phyloP scores from a whole-genome alignment of 2,888 invertebrate species.

The Drosophila mimica region DNA sequence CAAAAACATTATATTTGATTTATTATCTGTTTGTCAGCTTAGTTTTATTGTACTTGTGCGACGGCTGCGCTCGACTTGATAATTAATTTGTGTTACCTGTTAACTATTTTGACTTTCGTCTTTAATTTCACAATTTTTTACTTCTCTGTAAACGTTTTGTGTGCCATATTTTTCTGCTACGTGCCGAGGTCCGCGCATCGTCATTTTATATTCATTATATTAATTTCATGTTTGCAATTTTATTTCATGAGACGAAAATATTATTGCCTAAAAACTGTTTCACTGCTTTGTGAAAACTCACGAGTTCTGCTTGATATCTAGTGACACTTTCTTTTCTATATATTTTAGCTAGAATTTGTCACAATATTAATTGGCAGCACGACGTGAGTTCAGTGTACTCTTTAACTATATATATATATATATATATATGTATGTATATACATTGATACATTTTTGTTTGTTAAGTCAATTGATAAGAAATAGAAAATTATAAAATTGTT shows the following conservation, averaged over 20 bases:
- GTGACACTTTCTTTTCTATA: constrained; percentile 6
- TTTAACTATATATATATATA: neutral
- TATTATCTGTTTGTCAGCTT: constrained; percentile 19
- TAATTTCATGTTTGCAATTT: constrained; percentile 11
- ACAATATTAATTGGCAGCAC: constrained; percentile 30
- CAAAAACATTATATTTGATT: constrained; percentile 2
- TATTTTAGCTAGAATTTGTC: constrained; percentile 7
- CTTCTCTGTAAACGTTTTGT: constrained; percentile 2
- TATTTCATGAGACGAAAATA: constrained; percentile 10
- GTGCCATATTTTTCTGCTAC: constrained; percentile 22
- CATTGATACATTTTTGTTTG: constrained; percentile 12
- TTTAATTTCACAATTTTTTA: constrained; percentile 33
- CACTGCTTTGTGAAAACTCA: constrained; percentile 32
- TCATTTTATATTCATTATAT: constrained; percentile 22
- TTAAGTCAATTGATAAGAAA: constrained; percentile 19
- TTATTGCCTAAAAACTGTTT: constrained; percentile 13
- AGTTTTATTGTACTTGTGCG: neutral
- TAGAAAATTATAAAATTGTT: neutral
- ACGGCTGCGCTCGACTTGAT: neutral
- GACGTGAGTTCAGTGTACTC: constrained; percentile 60
- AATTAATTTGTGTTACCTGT: constrained; percentile 18
- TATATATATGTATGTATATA: neutral
- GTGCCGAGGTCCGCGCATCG: constrained; percentile 27
- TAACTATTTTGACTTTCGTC: neutral
- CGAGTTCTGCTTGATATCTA: constrained; percentile 51